Conservation (phyloP, 2,888 invertebrate species). For the Cabera pusaria region DNA sequence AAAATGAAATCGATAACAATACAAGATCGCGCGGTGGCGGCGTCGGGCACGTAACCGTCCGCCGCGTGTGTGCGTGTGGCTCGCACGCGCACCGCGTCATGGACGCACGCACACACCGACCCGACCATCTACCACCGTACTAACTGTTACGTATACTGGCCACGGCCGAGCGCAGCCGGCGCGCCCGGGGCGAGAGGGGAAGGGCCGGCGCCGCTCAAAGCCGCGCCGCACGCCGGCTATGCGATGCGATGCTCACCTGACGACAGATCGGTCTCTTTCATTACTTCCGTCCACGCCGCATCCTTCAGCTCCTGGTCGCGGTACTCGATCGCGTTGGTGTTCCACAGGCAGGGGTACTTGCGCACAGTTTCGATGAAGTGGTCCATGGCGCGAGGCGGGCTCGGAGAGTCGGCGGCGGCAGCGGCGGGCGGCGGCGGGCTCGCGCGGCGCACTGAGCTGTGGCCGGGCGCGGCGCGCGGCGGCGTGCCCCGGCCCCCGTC, state of each 20-base stretch:
- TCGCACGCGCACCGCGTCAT: not conserved
- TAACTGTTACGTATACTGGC: constrained; percentile 1
- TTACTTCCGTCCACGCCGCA: constrained; percentile 75
- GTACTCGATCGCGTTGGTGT: constrained; percentile 75
- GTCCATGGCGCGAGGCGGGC: too few relatives aligned
- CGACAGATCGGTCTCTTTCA: constrained; percentile 71
- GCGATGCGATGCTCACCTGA: constrained; percentile 61
- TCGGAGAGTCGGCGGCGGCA: too few relatives aligned
- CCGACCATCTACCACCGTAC: too few relatives aligned
- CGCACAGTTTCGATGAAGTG: constrained; percentile 73
- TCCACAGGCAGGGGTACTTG: constrained; percentile 77
- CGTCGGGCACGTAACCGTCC: too few relatives aligned
- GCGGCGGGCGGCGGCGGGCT: constrained; percentile 31
- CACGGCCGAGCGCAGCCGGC: not conserved
- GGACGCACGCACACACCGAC: too few relatives aligned
- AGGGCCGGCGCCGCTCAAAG: constrained; percentile 7
- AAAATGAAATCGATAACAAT: too few relatives aligned
- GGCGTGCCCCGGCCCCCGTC: constrained; percentile 13
- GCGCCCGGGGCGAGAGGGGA: not conserved
- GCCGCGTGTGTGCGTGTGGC: too few relatives aligned
- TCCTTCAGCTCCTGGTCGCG: constrained; percentile 79
- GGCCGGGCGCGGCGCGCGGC: constrained; percentile 22
- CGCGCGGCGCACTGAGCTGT: constrained; percentile 33
- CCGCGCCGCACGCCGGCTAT: constrained; percentile 44
- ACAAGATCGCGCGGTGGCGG: too few relatives aligned